Conservation (phyloP, 2,113 vertebrate genomes). For the Poecile atricapillus region DNA sequence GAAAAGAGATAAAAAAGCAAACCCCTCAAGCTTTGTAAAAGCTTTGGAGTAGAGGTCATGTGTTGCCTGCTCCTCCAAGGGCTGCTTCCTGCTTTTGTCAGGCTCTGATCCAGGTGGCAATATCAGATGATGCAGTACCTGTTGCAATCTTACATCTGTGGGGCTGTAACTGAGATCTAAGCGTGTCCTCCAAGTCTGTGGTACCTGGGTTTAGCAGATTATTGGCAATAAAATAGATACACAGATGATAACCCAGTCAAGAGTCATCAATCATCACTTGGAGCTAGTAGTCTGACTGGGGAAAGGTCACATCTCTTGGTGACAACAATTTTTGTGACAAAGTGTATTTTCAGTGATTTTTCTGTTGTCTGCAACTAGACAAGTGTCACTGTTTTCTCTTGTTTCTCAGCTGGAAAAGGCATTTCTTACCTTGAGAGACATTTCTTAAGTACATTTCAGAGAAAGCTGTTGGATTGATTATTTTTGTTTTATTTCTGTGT, state of each 20-base stretch:
- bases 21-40: not conserved
- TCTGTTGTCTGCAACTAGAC: accelerated
- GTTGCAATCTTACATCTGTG: not conserved
- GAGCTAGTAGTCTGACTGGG: not conserved
- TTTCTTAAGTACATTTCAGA: not conserved
- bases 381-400: not conserved
- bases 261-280: not conserved
- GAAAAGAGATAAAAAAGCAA: not conserved
- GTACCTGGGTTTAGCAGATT: not conserved
- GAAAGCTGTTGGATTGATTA: not conserved
- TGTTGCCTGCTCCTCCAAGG: not conserved
- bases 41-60: not conserved
- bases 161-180: not conserved
- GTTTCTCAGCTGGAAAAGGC: not conserved
- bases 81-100: not conserved
- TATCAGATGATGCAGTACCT: not conserved
- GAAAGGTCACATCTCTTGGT: not conserved
- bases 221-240: accelerated
- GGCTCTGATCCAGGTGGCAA: not conserved
- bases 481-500: not conserved
- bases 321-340: not conserved
- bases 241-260: not conserved
- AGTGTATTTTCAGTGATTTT: not conserved
- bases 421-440: not conserved
- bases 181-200: not conserved